Conservation (phyloP, 2,888 invertebrate genomes). For the Desoria tigrina region DNA sequence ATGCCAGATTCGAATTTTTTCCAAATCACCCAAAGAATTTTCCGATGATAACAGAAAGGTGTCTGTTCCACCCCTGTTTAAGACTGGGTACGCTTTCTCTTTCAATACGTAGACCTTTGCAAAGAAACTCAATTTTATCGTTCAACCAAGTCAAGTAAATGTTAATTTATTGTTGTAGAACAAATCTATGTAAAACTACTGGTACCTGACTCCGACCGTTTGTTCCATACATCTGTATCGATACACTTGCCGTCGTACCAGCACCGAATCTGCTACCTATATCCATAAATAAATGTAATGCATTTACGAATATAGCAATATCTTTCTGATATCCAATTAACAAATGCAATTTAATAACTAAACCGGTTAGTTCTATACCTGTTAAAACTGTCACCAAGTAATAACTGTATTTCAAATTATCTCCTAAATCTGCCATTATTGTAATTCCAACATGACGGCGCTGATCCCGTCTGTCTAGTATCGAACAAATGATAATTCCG, state of each 20-base stretch:
- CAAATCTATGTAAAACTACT: background rate
- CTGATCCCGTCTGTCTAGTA: conserved; percentile 31
- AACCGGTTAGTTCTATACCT: conserved; percentile 16
- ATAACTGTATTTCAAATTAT: conserved; percentile 16
- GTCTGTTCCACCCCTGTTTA: conserved; percentile 37
- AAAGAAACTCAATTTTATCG: conserved; percentile 1
- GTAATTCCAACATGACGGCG: conserved; percentile 36
- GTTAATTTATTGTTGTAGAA: background rate
- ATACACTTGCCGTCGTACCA: conserved; percentile 47
- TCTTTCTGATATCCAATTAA: background rate
- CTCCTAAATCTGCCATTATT: conserved; percentile 41
- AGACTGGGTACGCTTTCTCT: conserved; percentile 16
- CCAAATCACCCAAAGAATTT: conserved; percentile 39
- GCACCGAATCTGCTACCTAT: conserved; percentile 39
- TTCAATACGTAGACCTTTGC: conserved; percentile 4
- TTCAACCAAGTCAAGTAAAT: background rate
- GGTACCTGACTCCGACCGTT: conserved; percentile 38
- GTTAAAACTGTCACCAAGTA: conserved; percentile 48
- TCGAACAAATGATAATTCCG: conserved; percentile 24
- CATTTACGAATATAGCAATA: background rate
- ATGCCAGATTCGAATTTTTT: conserved; percentile 46
- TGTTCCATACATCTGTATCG: conserved; percentile 43
- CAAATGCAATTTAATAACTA: too few species aligned
- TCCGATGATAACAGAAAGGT: conserved; percentile 41
- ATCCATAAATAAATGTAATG: background rate